A percentile compares a stretch with the other conserved stretches of the same genome.
Conservation (phyloP, 2,888 invertebrate species). For the Oscheius sp. region DNA sequence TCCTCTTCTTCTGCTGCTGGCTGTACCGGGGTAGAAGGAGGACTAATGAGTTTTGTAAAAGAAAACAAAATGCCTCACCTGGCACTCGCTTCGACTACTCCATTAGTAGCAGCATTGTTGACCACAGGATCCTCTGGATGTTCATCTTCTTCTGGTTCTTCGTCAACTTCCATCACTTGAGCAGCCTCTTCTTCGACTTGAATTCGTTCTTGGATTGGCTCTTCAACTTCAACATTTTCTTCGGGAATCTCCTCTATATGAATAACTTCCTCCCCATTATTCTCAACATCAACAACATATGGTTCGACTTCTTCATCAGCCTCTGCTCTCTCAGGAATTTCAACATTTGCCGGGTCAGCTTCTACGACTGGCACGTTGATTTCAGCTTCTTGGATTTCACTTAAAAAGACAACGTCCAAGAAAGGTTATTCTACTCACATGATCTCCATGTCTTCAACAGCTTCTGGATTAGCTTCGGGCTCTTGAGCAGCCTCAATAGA, state of each 20-base stretch:
- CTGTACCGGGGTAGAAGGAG: background rate
- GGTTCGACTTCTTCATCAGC: no score
- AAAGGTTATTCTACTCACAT: background rate
- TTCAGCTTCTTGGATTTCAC: background rate
- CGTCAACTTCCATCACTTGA: background rate
- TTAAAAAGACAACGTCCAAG: background rate
- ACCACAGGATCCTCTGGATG: background rate
- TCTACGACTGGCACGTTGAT: background rate
- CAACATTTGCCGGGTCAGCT: background rate
- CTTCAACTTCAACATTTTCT: no score
- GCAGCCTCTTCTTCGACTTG: background rate
- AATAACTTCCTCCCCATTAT: no score
- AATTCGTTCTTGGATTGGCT: no score
- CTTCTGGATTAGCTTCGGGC: background rate
- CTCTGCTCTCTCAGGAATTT: background rate
- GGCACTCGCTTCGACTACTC: background rate
- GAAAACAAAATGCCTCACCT: background rate
- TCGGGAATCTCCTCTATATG: no score
- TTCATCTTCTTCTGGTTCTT: background rate
- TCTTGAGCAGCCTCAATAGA: background rate
- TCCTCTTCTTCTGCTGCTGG: slow-evolving; percentile 5
- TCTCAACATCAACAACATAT: no score
- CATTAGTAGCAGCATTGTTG: no score
- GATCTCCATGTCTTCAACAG: background rate
- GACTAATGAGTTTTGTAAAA: background rate